Conservation (phyloP, 2,113 vertebrate genomes). For the Rhodinocichla rosea region DNA sequence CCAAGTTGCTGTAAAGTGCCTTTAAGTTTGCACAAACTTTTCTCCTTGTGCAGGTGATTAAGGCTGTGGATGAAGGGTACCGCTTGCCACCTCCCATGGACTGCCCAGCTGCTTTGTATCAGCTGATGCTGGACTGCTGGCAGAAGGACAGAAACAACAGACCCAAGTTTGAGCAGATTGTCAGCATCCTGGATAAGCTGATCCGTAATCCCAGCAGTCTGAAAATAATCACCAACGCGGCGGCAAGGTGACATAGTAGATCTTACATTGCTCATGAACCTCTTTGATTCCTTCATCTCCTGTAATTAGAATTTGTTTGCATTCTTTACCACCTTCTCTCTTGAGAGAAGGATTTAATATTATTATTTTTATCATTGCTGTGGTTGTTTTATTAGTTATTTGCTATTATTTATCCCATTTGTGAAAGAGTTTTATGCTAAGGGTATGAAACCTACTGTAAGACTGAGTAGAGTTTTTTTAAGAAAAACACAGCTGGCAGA, state of each 20-base stretch:
- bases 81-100: conserved; percentile 97
- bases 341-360: neutral
- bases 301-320: neutral
- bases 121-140: conserved; percentile 99
- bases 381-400: neutral
- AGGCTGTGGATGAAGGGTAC: conserved; percentile 97
- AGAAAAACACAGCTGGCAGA: neutral
- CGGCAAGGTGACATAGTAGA: conserved; percentile 84
- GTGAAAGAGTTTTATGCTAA: neutral
- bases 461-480: neutral
- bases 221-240: conserved; percentile 92
- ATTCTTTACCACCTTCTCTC: neutral
- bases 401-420: neutral
- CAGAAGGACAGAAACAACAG: conserved; percentile 98
- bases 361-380: neutral
- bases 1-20: neutral
- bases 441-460: neutral
- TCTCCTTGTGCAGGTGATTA: conserved; percentile 86
- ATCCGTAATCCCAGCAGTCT: conserved; percentile 96
- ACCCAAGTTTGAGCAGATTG: conserved; percentile 98
- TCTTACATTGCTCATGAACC: neutral
- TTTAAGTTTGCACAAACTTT: conserved; percentile 24
- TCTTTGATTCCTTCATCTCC: neutral
- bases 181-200: conserved; percentile 97
- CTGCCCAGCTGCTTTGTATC: conserved; percentile 95